Conservation (phyloP, 92 coral and sea anemone genomes). For the Montipora capitata region DNA sequence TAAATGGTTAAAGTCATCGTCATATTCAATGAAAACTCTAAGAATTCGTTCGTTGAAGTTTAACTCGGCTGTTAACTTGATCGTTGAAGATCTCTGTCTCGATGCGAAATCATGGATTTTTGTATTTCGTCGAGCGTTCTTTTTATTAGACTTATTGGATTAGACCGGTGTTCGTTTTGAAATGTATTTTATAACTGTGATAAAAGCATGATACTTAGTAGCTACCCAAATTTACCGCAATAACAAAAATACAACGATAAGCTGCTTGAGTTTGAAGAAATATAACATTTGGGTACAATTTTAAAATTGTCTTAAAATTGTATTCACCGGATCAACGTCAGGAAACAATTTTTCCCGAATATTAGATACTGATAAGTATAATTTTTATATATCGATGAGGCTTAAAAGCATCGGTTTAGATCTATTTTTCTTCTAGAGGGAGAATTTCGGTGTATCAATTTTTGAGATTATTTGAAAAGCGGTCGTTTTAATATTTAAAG, state of each 20-base stretch:
- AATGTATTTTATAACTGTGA: neutral
- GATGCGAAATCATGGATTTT: neutral
- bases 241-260: neutral
- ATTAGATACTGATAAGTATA: neutral
- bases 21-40: no score
- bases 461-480: neutral
- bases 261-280: neutral
- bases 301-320: neutral
- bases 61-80: neutral
- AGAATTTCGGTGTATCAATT: neutral
- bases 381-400: neutral
- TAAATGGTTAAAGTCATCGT: neutral
- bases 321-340: neutral
- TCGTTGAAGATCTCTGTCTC: no score
- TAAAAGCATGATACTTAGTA: neutral
- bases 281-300: neutral
- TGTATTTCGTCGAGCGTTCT: neutral
- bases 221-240: neutral
- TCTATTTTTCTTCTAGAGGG: neutral
- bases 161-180: no score
- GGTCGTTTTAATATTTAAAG: neutral
- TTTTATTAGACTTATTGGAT: neutral
- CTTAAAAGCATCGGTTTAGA: neutral
- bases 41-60: neutral
- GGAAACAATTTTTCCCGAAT: neutral